These are phyloP conservation scores for Leptinotarsa lineolata DNA, from an alignment of 1,140 invertebrate genomes.

Conservation along the genomic window DNA sequence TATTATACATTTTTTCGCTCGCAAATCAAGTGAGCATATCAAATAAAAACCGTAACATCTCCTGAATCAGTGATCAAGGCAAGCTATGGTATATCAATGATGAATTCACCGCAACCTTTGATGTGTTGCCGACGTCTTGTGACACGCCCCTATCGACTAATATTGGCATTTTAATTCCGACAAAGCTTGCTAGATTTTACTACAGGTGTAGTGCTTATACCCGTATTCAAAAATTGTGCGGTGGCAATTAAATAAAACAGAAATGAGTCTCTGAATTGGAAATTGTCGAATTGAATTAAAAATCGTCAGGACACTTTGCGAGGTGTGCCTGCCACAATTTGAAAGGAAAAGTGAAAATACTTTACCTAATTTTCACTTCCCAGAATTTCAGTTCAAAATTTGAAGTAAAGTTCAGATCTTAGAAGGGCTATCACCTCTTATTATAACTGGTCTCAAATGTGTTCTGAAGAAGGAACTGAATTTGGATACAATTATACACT, in stretches of 20 bases:
- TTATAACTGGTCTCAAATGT: too few relatives aligned
- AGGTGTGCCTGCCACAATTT: too few relatives aligned
- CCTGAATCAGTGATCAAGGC: conserved; percentile 19
- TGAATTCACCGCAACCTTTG: conserved; percentile 29
- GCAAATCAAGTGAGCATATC: conserved; percentile 13
- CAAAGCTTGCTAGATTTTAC: conserved; percentile 19
- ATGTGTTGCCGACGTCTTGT: conserved; percentile 28
- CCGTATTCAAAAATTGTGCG: conserved; percentile 3
- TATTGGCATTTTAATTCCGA: conserved; percentile 35
- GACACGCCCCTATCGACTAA: conserved; percentile 31
- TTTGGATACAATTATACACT: too few relatives aligned
- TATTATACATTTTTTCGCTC: conserved; percentile 13
- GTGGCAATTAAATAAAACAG: background rate
- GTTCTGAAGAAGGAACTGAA: too few relatives aligned
- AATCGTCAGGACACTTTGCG: background rate
- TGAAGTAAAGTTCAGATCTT: too few relatives aligned
- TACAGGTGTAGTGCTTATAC: conserved; percentile 11
- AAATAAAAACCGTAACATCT: background rate
- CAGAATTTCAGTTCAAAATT: too few relatives aligned
- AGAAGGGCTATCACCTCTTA: too few relatives aligned
- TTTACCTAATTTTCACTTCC: too few relatives aligned
- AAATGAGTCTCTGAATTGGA: too few relatives aligned
- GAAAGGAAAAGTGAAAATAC: too few relatives aligned
- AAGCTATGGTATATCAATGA: conserved; percentile 19
- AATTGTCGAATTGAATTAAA: too few relatives aligned